phyloP scores from a whole-genome alignment of 2,113 vertebrate species.

The rabbit (Oryctolagus cuniculus) region DNA sequence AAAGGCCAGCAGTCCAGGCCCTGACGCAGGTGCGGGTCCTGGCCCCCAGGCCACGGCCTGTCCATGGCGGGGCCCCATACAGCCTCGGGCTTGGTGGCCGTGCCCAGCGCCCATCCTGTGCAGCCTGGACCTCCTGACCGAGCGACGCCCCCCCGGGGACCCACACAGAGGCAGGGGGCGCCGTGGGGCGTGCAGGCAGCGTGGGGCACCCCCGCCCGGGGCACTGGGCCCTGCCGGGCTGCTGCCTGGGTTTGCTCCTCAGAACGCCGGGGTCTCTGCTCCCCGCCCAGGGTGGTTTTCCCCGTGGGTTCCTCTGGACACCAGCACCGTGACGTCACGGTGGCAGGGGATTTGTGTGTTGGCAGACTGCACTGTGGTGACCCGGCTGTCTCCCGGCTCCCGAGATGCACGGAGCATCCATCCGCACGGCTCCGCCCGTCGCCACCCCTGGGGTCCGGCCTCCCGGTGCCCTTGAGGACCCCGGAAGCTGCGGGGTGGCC shows the following conservation, averaged over 20 bases:
- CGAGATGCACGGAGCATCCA: not conserved
- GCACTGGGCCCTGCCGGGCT: not conserved
- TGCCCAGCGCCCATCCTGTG: not conserved
- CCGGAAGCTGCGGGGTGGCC: not conserved
- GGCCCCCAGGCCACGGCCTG: no score
- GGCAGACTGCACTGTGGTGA: not conserved
- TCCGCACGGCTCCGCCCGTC: no score
- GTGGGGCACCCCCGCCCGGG: no score
- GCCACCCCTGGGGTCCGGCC: no score
- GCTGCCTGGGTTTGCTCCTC: no score
- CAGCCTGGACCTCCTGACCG: no score
- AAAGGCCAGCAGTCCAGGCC: rapidly evolving
- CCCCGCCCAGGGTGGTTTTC: not conserved
- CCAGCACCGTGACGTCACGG: not conserved
- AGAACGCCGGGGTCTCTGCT: not conserved
- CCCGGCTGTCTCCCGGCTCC: not conserved
- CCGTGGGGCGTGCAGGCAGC: no score
- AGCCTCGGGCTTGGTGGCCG: rapidly evolving
- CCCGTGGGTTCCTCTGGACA: not conserved
- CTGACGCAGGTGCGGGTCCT: no score
- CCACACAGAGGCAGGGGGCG: no score
- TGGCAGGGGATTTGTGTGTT: slow-evolving; percentile 52
- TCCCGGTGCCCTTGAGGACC: not conserved
- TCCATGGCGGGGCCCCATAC: no score
- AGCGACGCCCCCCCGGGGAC: no score